Evolutionary conservation across 1,140 invertebrate genomes (phyloP), one percentile per base, ranked within the genome.

Genomic region (Drosophila ironensis): DNA sequence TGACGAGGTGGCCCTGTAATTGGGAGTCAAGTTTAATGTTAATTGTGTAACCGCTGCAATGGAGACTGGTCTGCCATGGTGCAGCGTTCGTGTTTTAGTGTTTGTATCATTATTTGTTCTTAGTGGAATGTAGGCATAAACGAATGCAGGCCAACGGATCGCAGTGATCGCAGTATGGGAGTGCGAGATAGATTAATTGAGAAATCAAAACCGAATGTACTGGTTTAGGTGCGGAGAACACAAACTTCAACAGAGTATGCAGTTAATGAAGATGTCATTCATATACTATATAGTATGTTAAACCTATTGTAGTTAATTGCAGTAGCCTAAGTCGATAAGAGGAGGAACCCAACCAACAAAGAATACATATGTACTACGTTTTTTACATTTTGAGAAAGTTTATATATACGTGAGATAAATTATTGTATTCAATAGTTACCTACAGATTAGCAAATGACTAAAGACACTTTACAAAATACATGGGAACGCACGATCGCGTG

Each of bases 341-440:
- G 50, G n/a, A n/a, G n/a, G n/a, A 74, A 44, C 66, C 66, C 64
- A 69, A 73, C 51, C 38, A 50, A 68, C 48, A 72, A 35, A 66
- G 41, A 74, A 57, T 71, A 72, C 54, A 66, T 60, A 71, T 71
- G 48, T 71, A 71, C 67, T 63, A 81, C 67, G 76, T 82, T 82
- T 82, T 82, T 78, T 82, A 82, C 73, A 84, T 84, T 82, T 82
- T 84, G 73, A 82, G 70, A 72, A 78, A 71, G 73, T 82, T 82
- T 82, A 82, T 82, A 82, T 48, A 30, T 53, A 28, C 64, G 46
- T 40, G 44, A 61, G 40, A 69, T 70, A 53, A 51, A 56, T 68
- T 67, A 76, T 42, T 75, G 64, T 75, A 75, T 75, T 75, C 69
- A 72, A 44, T 75, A 77, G 59, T 76, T 71, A 69, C 19, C 52